These are phyloP conservation scores for Vulpes lagopus DNA, from an alignment of 2,113 vertebrate genomes.

Conservation along the genomic window DNA sequence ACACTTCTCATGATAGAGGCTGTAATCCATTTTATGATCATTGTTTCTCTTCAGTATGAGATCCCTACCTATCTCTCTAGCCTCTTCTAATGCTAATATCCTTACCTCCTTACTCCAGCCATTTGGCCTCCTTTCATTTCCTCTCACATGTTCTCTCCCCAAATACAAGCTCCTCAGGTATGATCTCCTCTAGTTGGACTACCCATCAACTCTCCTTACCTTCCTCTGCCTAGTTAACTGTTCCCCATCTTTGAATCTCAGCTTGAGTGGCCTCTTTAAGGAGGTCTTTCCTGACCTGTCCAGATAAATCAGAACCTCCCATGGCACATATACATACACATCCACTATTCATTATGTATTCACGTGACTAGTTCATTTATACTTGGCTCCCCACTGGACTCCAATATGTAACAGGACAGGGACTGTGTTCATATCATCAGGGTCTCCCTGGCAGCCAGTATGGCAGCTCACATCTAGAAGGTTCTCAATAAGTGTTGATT, in stretches of 20 bases:
- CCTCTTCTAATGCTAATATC: neutral
- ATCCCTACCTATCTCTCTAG: neutral
- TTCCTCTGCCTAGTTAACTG: neutral
- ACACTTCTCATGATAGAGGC: neutral
- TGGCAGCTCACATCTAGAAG: neutral
- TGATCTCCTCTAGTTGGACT: neutral
- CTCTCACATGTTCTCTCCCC: neutral
- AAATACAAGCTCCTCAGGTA: neutral
- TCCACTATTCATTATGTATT: neutral
- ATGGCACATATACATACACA: neutral
- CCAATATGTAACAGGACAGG: neutral
- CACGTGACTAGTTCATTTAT: neutral
- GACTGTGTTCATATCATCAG: neutral
- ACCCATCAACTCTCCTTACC: no score
- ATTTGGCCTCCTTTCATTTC: neutral
- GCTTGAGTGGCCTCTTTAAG: neutral
- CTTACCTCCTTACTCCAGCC: neutral
- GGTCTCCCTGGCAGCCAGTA: neutral
- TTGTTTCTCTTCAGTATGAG: neutral
- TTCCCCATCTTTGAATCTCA: neutral
- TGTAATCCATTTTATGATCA: rapidly evolving
- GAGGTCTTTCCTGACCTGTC: neutral
- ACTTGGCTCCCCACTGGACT: neutral
- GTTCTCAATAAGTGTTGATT: neutral
- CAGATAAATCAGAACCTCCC: neutral